Evolutionary conservation across 2,888 invertebrate species (phyloP), one percentile per base, ranked within the genome.

Genomic region (Acrobasis repandana): DNA sequence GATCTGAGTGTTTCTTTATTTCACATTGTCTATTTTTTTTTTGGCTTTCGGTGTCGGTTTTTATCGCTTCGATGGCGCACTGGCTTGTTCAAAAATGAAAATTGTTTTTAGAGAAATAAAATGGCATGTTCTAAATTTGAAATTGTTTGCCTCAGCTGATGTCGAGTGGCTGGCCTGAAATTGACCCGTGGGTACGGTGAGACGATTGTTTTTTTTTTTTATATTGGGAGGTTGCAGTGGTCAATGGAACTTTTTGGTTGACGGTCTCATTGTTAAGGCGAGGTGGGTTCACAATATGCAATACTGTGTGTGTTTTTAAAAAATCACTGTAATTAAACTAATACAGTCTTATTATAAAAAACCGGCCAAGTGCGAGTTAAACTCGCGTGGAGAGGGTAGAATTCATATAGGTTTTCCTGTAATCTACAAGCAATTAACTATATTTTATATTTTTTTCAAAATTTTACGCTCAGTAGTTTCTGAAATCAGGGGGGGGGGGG

Each of bases 101-200:
- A 14, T 11, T 38, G 4, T n/a, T 43, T 14, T n/a, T 2, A 43
- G 2, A n/a, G 6, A 43, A 14, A 2, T 5, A 43, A 43, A 43
- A n/a, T 4, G 8, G 50, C 50, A 50, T 50, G 50, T 28, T 50
- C 50, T 50, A 50, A 50, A 50, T 28, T n/a, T 28, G 20, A 50
- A 49, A 50, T 16, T 50, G 50, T 50, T 50, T 50, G 50, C 50
- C 50, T 50, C 50, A 48, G 48, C 48, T 34, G 33, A 20, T 11
- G n/a, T 15, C 58, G 48, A 47, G 33, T 20, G 18, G 20, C 28
- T 38, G 28, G 20, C 16, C 46, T 18, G 51, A 50, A 10, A 50
- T 43, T 38, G 16, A 38, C 20, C 20, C 18, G 51, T 38, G 43
- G 16, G 58, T 18, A 46, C 56, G 56, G 38, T 38, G 46, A 50